Conservation (phyloP, 1,140 invertebrate genomes). For the Drosophila dunni region DNA sequence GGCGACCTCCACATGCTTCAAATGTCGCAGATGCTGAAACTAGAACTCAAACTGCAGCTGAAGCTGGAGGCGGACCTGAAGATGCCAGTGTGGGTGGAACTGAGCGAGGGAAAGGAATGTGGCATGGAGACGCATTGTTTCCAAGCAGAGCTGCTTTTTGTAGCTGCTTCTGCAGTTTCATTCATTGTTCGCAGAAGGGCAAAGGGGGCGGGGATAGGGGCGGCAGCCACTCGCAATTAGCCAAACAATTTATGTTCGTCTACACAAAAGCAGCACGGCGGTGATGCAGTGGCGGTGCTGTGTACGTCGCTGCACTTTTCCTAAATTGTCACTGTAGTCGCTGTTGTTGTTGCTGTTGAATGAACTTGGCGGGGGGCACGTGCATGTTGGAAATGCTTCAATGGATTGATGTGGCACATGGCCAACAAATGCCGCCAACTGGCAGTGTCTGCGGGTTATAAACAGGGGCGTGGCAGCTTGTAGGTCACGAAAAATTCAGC, state of each 20-base stretch:
- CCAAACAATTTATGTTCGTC: constrained; percentile 70
- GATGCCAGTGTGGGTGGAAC: too few relatives aligned
- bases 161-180: neutral
- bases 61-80: neutral
- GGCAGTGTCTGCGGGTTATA: neutral
- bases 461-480: neutral
- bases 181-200: neutral
- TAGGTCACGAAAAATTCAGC: constrained; percentile 21
- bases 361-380: neutral
- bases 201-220: neutral
- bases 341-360: constrained; percentile 19
- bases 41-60: neutral
- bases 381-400: constrained; percentile 30
- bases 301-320: constrained; percentile 12
- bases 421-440: constrained; percentile 40
- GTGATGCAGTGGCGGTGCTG: constrained; percentile 8
- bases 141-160: constrained; percentile 15
- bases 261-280: constrained; percentile 46
- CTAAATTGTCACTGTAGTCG: constrained; percentile 14
- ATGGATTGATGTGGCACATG: constrained; percentile 49
- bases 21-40: neutral
- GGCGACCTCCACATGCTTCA: constrained; percentile 21
- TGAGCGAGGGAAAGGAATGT: too few relatives aligned
- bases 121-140: constrained; percentile 24
- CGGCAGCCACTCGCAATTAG: constrained; percentile 70